These are phyloP conservation scores for Mirza zaza DNA, from an alignment of 2,113 vertebrate species.

Conservation along the genomic window DNA sequence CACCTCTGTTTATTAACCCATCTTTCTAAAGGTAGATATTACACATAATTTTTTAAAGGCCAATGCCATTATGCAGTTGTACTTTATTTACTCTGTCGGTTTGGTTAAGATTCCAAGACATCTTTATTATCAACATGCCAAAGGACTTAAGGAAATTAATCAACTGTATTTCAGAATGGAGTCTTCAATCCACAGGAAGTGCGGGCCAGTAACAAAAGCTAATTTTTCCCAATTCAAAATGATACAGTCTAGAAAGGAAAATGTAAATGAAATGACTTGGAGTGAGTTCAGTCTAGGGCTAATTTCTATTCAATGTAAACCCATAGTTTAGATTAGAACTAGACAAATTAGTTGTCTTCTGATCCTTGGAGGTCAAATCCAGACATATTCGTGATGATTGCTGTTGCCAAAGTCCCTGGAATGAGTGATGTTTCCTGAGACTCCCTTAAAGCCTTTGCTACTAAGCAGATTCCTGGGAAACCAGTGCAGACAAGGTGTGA, in stretches of 20 bases:
- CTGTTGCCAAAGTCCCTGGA: not conserved
- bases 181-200: not conserved
- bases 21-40: slow-evolving; percentile 15
- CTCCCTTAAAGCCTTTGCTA: not conserved
- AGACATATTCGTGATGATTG: not conserved
- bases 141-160: slow-evolving; percentile 7
- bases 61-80: not conserved
- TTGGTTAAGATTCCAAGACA: not conserved
- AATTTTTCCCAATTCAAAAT: not conserved
- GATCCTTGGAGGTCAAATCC: not conserved
- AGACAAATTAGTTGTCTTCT: not conserved
- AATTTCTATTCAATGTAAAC: slow-evolving; percentile 40
- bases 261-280: slow-evolving; percentile 47
- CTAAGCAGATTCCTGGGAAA: not conserved
- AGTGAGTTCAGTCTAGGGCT: not conserved
- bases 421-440: not conserved
- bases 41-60: not conserved
- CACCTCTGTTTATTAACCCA: slow-evolving; percentile 18
- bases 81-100: not conserved
- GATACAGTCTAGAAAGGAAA: not conserved
- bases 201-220: not conserved
- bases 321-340: not conserved
- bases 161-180: not conserved
- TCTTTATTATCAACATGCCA: not conserved
- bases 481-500: not conserved